phyloP scores from a whole-genome alignment of 2,113 vertebrate species.

The Myocastor coypus region DNA sequence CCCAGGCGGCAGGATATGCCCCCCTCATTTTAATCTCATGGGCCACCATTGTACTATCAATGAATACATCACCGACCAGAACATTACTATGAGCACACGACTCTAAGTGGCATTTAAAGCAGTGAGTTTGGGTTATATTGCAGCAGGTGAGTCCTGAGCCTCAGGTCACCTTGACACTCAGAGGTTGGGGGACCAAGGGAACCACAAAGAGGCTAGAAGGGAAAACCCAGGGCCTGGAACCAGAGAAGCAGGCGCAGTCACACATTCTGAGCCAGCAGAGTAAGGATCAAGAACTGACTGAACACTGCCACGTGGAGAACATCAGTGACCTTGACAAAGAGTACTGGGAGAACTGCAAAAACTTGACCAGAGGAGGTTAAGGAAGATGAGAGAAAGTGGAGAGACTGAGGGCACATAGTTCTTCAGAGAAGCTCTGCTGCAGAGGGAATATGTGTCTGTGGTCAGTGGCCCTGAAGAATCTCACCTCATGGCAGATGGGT shows the following conservation, averaged over 20 bases:
- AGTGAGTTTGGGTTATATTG: neutral
- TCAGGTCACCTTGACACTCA: neutral
- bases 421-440: neutral
- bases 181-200: neutral
- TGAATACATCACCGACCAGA: neutral
- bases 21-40: neutral
- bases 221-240: neutral
- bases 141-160: neutral
- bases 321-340: neutral
- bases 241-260: neutral
- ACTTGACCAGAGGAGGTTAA: neutral
- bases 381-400: neutral
- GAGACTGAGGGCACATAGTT: neutral
- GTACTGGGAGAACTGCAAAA: neutral
- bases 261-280: no score
- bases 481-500: neutral
- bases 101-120: neutral
- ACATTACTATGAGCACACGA: neutral
- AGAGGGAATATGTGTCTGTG: neutral
- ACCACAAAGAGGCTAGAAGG: neutral
- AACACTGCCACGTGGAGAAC: neutral
- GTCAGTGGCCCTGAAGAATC: rapidly evolving
- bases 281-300: neutral
- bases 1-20: no score
- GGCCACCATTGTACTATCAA: neutral